Conservation (phyloP, 1,140 invertebrate species). For the Diprion similis region DNA sequence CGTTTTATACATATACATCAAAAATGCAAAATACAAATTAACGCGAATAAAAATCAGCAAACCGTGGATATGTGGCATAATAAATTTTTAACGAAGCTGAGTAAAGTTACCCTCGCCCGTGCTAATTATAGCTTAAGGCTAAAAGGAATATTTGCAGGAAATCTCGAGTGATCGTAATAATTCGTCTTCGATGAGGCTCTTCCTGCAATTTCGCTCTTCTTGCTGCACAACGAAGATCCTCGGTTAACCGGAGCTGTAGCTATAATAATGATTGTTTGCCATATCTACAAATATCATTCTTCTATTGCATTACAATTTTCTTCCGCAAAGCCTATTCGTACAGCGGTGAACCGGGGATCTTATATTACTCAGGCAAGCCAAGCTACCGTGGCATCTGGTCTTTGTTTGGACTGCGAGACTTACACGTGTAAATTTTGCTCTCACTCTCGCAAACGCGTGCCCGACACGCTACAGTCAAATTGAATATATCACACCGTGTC, state of each 20-base stretch:
- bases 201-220: background rate
- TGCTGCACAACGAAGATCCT: background rate
- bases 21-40: too few species aligned
- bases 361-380: background rate
- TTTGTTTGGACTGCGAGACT: background rate
- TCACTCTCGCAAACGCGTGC: background rate
- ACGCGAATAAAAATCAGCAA: too few species aligned
- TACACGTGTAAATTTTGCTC: conserved; percentile 1
- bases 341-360: background rate
- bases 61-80: too few species aligned
- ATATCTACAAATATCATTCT: too few species aligned
- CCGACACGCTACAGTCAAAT: background rate
- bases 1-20: too few species aligned
- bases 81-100: too few species aligned
- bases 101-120: too few species aligned
- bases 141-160: background rate
- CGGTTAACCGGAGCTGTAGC: background rate
- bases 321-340: background rate
- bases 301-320: background rate
- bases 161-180: background rate
- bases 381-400: background rate
- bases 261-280: too few species aligned
- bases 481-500: background rate
- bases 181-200: background rate
- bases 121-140: background rate